phyloP scores from a whole-genome alignment of 2,797 vertebrate genomes.

The Lates japonicus region DNA sequence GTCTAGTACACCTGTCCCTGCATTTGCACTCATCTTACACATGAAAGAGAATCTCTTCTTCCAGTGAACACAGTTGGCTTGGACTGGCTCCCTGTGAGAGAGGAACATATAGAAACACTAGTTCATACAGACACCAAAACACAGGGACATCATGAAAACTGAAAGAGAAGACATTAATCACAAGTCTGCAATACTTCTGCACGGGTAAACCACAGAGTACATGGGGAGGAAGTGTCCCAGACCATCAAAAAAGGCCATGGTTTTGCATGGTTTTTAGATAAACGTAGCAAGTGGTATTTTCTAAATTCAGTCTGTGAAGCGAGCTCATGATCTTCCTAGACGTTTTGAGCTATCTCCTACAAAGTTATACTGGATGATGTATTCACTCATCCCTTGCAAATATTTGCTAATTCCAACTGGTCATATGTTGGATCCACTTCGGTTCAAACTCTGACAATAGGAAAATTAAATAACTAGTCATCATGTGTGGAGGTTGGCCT shows the following conservation, averaged over 20 bases:
- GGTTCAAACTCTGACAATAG: not conserved
- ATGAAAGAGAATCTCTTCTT: constrained; percentile 93
- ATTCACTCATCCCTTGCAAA: not conserved
- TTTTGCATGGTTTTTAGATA: not conserved
- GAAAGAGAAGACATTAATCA: not conserved
- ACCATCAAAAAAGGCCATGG: not conserved
- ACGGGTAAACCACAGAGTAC: not conserved
- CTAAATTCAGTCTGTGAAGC: not conserved
- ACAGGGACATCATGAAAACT: not conserved
- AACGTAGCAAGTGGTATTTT: not conserved
- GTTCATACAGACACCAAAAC: constrained; percentile 9
- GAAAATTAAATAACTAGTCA: not conserved
- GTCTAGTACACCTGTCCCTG: constrained; percentile 92
- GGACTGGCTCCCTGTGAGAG: constrained; percentile 90
- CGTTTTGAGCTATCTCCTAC: not conserved
- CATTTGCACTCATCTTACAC: constrained; percentile 96
- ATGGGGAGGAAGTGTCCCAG: not conserved
- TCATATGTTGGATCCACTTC: not conserved
- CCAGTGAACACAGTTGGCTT: constrained; percentile 95
- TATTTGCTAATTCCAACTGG: not conserved
- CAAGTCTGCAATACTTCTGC: not conserved
- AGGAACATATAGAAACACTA: constrained; percentile 25
- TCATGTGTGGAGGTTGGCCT: not conserved
- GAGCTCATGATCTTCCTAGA: not conserved
- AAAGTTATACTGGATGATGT: not conserved